Base-by-base conservation (phyloP, 2,888 invertebrate genomes). In the Tolmerus cingulatus region DNA sequence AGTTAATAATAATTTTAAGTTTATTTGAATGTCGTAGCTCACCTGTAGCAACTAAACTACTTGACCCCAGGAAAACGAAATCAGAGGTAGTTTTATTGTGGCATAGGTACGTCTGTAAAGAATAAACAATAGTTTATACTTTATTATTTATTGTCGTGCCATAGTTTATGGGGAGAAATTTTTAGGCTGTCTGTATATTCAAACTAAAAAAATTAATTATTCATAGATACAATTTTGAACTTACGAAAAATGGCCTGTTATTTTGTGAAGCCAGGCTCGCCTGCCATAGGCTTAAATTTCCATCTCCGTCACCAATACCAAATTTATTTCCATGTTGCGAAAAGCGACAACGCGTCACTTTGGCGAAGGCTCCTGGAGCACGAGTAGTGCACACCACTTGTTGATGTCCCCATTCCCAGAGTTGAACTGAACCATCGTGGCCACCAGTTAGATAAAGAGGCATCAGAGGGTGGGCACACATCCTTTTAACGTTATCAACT, bases 321-420 rank as follows among this genome's bases (percentile, higher is more conserved):
- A 99, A 99, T 93, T 99, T 99, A 93, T 98, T 99, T 87, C 99
- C 99, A 92, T 99, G 98, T 91, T 97, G 97, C 78, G 97, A 98
- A 94, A 99, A 99, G 88, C 97, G 95, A n/a, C 98, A 97, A 89
- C 98, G 95, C 1, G 98, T 98, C 87, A 99, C 99, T 93, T 97
- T 97, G 46, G 97, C 98, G 93, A 97, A 98, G 5, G 98, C 98
- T 46, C 98, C 98, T 0, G 98, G 95, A n/a, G 97, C 96, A 57
- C 98, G 94, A 1, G 98, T 98, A 30, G 96, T 96, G 90, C 98
- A 97, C 16, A 98, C 97, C 66, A 97, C 96, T 88, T 97, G 96
- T 82, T 96, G 95, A 93, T 98, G 98, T 8, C 98, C 98, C 99
- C 99, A 99, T 93, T 99, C 99, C 98, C 99, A 98, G 89, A 99